Conservation (phyloP, 2,888 invertebrate species). For the Mellilla xanthometata region DNA sequence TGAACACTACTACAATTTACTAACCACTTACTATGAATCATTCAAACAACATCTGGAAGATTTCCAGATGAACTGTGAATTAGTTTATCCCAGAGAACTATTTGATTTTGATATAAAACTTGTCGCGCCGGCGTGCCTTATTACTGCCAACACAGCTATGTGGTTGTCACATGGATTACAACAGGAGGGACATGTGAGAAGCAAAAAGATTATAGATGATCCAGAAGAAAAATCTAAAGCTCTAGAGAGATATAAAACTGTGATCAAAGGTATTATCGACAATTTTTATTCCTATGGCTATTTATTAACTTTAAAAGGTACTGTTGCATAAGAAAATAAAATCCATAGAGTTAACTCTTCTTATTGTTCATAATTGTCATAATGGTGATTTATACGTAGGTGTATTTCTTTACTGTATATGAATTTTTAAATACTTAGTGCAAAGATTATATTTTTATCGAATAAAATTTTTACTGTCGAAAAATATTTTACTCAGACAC, state of each 20-base stretch:
- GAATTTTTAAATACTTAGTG: too few species aligned
- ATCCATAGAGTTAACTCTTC: too few species aligned
- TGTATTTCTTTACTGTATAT: too few species aligned
- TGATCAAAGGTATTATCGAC: conserved; percentile 56
- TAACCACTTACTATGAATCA: conserved; percentile 55
- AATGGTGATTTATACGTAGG: too few species aligned
- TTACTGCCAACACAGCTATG: conserved; percentile 66
- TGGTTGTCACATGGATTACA: conserved; percentile 68
- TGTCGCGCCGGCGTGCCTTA: conserved; percentile 62
- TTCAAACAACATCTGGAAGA: conserved; percentile 42
- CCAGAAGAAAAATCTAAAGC: conserved; percentile 50
- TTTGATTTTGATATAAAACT: conserved; percentile 57
- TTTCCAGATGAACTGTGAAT: conserved; percentile 37
- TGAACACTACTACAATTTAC: conserved; percentile 42
- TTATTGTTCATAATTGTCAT: too few species aligned
- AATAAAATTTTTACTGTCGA: too few species aligned
- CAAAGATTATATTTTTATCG: too few species aligned
- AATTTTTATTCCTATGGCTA: conserved; percentile 58
- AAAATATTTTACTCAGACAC: too few species aligned
- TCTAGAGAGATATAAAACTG: conserved; percentile 46
- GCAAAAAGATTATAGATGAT: conserved; percentile 50
- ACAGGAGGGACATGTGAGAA: conserved; percentile 67
- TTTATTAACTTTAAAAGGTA: conserved; percentile 9
- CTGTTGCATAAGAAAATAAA: too few species aligned
- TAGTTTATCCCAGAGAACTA: conserved; percentile 47